Evolutionary conservation across 1,140 invertebrate species (phyloP), one percentile per base, ranked within the genome.

Genomic region (Ceratoteleas bidentatus): DNA sequence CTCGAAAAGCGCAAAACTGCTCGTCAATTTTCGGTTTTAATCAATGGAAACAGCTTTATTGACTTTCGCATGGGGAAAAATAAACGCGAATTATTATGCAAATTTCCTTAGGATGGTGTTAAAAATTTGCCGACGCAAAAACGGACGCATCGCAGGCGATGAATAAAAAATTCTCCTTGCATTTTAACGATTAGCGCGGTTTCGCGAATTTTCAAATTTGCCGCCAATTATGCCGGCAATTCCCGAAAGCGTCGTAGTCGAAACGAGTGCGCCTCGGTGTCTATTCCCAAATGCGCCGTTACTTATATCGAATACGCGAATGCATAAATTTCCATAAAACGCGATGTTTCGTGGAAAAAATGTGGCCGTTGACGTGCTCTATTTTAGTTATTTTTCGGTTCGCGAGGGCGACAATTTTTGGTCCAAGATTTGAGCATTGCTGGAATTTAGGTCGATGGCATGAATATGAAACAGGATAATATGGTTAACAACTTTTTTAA

Each of bases 261-360:
- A 74, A 74, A 64, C 61, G 70, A 74, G 53, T 8, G 34, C 5
- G 45, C 45, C 24, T 62, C 34, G 16, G 49, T 24, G 24, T 61
- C 11, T 56, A 62, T 54, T 76, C 73, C 73, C 73, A 34, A 38
- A 68, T 14, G 73, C 14, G 34, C 49, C 61, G 33, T 74, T 65
- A 58, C 61, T 65, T 65, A 74, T 65, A 74, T 74, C 69, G 70
- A 74, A 74, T 74, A 58, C 45, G 34, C 45, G 45, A 50, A 74
- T 74, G 70, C 34, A 74, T 65, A 65, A 65, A 74, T 74, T 74
- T 65, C 43, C 70, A 58, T 65, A 32, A 74, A 49, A 74, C 16
- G 45, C 36, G 45, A 50, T 50, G 53, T 57, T 72, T 52, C 14
- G 24, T 33, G 36, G 15, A 65, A 65, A 74, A 74, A 73, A 64